Evolutionary conservation across 2,113 vertebrate genomes (phyloP), one percentile per base, ranked within the genome.

Genomic region (Gnathonemus longibarbis): DNA sequence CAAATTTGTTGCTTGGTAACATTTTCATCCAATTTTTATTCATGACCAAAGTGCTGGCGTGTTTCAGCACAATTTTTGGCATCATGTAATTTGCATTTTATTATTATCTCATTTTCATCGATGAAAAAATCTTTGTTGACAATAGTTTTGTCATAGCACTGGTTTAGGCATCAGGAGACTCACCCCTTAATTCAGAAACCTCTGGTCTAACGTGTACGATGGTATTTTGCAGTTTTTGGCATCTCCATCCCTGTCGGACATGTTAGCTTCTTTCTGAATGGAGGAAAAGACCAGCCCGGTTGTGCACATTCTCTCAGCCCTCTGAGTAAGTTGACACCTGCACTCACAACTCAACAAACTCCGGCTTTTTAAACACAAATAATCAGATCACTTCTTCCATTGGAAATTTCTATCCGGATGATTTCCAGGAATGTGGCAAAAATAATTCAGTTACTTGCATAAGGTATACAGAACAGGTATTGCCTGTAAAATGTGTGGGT

Each of bases 241-340:
- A 99, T 99, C 92, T 97, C 96, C 84, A 98, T 98, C 93, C 98
- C 98, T 7, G 97, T 99, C 0, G 98, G 98, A 84, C 98, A 99
- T 0, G 95, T 98, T 0, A 98, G 99, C 92, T 99, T 97, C 91
- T 99, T 96, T 3, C 92, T 99, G 90, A 99, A 99, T 0, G 98
- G 97, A 87, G 98, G 98, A 42, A 96, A 96, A 91, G 98, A 99
- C 93, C 98, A 99, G 92, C 96, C 96, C 0, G 98, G 98, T 90
- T 99, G 98, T 49, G 87, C 91, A 0, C 94, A 91, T 58, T 95
- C 95, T 90, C 92, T 88, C 48, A 94, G 95, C 96, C 5, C 93
- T 3, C 94, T 95, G 58, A 94, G 96, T 96, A 93, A 93, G 95
- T 91, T 27, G 42, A 2, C n/a, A 39, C 66, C 52, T 31, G n/a